phyloP scores from a whole-genome alignment of 35 echinoderm and acorn worm genomes.

The Acanthaster planci region DNA sequence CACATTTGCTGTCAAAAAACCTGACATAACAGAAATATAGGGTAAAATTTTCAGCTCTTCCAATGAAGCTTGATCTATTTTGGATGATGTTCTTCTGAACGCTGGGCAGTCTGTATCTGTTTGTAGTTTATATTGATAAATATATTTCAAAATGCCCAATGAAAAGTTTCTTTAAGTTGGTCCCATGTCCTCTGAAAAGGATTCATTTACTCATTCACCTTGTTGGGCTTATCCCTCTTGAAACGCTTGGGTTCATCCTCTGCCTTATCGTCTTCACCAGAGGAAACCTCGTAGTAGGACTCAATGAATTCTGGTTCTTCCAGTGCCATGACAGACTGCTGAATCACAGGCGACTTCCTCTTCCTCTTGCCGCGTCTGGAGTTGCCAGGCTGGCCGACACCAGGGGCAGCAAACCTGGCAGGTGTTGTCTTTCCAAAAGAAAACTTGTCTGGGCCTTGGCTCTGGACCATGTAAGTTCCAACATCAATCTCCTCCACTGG shows the following conservation, averaged over 20 bases:
- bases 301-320: conserved; percentile 23
- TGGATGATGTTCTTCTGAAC: no score
- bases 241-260: neutral
- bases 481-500: neutral
- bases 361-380: conserved; percentile 23
- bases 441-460: neutral
- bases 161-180: no score
- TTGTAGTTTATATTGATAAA: no score
- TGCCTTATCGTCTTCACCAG: neutral
- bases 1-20: no score
- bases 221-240: neutral
- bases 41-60: no score
- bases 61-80: no score
- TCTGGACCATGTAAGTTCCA: neutral
- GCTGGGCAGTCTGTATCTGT: no score
- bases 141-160: no score
- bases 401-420: neutral
- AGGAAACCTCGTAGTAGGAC: neutral
- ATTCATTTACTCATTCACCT: neutral
- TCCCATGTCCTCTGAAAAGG: no score
- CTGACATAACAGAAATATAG: no score
- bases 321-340: neutral
- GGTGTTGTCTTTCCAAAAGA: neutral
- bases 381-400: neutral
- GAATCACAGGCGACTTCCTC: conserved; percentile 4